Evolutionary conservation across 2,888 invertebrate genomes (phyloP), one percentile per base, ranked within the genome.

Genomic region (Hydraecia micacea): DNA sequence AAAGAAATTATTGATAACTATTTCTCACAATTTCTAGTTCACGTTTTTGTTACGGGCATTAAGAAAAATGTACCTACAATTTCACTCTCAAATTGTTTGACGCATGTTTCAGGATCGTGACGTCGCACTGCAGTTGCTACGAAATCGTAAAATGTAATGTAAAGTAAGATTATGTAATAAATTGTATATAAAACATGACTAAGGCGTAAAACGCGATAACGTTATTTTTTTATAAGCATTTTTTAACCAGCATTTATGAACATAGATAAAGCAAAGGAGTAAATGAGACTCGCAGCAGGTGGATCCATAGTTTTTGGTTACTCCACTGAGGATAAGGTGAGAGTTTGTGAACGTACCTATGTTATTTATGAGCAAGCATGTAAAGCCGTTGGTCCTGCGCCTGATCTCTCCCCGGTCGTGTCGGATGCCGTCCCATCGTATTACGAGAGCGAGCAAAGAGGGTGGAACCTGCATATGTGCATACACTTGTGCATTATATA

Each of bases 31-130:
- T 39, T 32, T 58, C 13, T 42, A 9, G 28, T 49, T 15, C 39
- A 72, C 6, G 21, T 15, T 28, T 72, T 83, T 42, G 42, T 15
- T 79, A 65, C 39, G 58, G 42, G 21, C 15, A 79, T 72, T 69
- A 72, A 25, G 36, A 36, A 58, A 68, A 73, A 78, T 65, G 13
- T 13, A 39, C 9, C 1, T 60, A n/a, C n/a, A 15, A 69, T 69
- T 69, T 46, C 68, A 55, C 21, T 21, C 63, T 46, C 1, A 28
- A 78, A 63, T 60, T 8, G 52, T 5, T 55, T 82, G 67, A 83
- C 68, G 77, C 66, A 70, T 42, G 42, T 69, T 55, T 73, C 63
- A 81, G 68, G 58, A 60, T 63, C n/a, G 25, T 81, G 84, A 84
- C 84, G 79, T 82, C 42, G 18, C 1, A 46, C 46, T 46, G 13